A percentile compares a stretch with the other conserved stretches of the same genome.
Evolutionary conservation across 2,797 vertebrate species (phyloP).

Genomic region (Alauda arvensis): DNA sequence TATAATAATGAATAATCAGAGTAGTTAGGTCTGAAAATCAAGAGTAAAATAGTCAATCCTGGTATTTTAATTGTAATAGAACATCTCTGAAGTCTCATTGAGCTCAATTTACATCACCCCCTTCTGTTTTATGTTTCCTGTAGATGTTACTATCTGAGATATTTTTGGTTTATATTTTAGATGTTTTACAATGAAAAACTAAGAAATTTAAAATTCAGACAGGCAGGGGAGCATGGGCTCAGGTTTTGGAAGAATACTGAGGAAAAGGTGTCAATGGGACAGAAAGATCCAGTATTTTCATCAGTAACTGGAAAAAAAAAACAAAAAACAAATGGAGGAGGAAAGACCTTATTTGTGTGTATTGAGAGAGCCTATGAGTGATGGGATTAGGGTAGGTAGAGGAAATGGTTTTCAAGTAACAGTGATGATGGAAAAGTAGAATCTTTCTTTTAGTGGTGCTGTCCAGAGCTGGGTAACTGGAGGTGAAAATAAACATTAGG

Average conservation of each 20-base stretch:
- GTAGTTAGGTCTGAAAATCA: not conserved
- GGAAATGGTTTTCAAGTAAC: not conserved
- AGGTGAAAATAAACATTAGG: not conserved
- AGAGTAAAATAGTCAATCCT: not conserved
- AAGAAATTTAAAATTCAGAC: not conserved
- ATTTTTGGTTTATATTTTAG: not conserved
- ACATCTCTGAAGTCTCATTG: not conserved
- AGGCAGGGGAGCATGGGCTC: not conserved
- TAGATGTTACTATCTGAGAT: not conserved
- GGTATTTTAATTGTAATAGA: not conserved
- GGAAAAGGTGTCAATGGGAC: not conserved
- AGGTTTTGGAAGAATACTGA: not conserved
- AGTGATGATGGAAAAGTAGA: not conserved
- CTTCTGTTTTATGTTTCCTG: not conserved
- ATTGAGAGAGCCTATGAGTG: not conserved
- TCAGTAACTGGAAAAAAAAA: not conserved
- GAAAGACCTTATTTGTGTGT: not conserved
- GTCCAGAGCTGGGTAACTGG: not conserved
- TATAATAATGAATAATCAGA: not conserved
- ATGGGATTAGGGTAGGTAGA: not conserved
- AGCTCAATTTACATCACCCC: not conserved
- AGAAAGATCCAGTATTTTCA: not conserved
- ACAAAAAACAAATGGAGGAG: not conserved
- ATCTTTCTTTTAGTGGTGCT: not conserved
- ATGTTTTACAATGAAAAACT: not conserved